phyloP scores from a whole-genome alignment of 2,888 invertebrate species.

The Charanyca ferruginea region DNA sequence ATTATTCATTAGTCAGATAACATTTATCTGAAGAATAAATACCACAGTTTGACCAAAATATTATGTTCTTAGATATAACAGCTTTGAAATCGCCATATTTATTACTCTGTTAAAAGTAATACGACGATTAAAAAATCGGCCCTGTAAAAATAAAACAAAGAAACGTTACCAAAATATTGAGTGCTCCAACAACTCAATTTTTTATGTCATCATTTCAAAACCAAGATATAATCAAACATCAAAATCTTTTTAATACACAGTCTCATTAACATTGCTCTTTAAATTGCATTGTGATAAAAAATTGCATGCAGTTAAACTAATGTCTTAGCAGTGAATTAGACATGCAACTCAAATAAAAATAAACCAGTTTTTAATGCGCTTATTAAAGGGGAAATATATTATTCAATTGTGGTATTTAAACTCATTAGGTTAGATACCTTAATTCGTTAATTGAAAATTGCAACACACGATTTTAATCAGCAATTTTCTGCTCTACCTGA shows the following conservation, averaged over 20 bases:
- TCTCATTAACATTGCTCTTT: constrained; percentile 19
- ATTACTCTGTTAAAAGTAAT: neutral
- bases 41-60: too few relatives aligned
- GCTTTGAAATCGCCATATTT: neutral
- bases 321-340: constrained; percentile 11
- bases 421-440: neutral
- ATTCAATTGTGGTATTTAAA: constrained; percentile 4
- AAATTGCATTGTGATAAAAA: constrained; percentile 30
- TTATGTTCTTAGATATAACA: too few relatives aligned
- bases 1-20: too few relatives aligned
- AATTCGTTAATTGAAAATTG: constrained; percentile 9
- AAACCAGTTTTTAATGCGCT: constrained; percentile 9
- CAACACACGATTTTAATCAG: neutral
- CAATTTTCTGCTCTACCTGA: neutral
- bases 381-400: constrained; percentile 1
- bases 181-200: constrained; percentile 11
- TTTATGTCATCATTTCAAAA: constrained; percentile 16
- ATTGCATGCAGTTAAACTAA: constrained; percentile 23
- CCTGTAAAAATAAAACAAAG: constrained; percentile 2
- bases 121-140: neutral
- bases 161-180: constrained; percentile 10
- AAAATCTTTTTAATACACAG: constrained; percentile 9
- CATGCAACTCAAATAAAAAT: constrained; percentile 20
- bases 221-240: neutral
- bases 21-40: too few relatives aligned